These are phyloP conservation scores for Odontocerum albicorne DNA, from an alignment of 2,888 invertebrate species.

Conservation along the genomic window DNA sequence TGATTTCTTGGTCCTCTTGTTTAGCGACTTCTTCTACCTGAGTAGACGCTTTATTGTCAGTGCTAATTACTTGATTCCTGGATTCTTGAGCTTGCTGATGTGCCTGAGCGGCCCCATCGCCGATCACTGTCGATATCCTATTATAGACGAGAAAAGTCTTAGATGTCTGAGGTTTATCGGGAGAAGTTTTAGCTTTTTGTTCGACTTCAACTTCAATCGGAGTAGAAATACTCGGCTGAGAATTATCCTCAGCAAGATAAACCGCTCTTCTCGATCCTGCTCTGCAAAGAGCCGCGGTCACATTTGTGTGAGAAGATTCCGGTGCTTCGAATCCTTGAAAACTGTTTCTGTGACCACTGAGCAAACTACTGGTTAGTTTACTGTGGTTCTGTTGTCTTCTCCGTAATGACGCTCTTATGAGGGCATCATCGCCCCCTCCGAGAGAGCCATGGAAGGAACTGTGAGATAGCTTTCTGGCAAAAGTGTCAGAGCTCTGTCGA, in stretches of 20 bases:
- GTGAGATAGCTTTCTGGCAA: slow-evolving; percentile 51
- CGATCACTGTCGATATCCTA: slow-evolving; percentile 73
- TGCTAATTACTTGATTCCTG: slow-evolving; percentile 12
- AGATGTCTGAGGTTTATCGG: slow-evolving; percentile 51
- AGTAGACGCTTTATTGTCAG: slow-evolving; percentile 39
- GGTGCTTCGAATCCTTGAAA: slow-evolving; percentile 58
- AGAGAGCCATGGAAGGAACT: slow-evolving; percentile 48
- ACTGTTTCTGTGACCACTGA: slow-evolving; percentile 61
- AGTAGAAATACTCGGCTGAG: slow-evolving; percentile 50
- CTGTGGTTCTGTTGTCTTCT: slow-evolving; percentile 53
- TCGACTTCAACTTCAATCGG: slow-evolving; percentile 42
- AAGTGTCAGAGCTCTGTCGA: slow-evolving; percentile 47
- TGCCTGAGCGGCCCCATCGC: slow-evolving; percentile 53
- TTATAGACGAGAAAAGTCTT: slow-evolving; percentile 75
- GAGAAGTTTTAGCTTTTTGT: slow-evolving; percentile 51
- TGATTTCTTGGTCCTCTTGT: slow-evolving; percentile 49
- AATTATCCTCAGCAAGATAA: slow-evolving; percentile 72
- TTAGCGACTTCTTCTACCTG: slow-evolving; percentile 38
- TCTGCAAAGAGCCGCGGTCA: slow-evolving; percentile 63
- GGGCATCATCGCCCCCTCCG: slow-evolving; percentile 60
- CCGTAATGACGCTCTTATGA: slow-evolving; percentile 62
- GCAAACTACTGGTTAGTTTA: slow-evolving; percentile 43
- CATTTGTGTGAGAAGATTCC: slow-evolving; percentile 42
- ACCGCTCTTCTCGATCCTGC: slow-evolving; percentile 84
- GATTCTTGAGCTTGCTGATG: slow-evolving; percentile 39